Evolutionary conservation across 1,140 invertebrate genomes (phyloP), one percentile per base, ranked within the genome.

Genomic region (Hestina assimilis): DNA sequence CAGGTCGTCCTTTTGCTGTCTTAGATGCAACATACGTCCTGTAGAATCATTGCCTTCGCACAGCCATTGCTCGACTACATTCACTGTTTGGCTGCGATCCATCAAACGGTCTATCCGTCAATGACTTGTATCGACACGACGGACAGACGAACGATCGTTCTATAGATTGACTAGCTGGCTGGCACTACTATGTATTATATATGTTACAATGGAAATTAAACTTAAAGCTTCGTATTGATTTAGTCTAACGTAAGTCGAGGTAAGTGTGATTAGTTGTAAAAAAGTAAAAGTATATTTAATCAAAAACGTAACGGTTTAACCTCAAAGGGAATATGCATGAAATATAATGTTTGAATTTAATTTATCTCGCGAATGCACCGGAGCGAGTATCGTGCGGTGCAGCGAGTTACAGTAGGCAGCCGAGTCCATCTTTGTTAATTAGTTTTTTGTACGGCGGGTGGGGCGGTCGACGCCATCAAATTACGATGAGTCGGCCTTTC

Each of bases 401-500:
- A 47, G 45, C 52, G 51, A 14, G 45, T 14, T n/a, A 29, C 31
- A 35, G 31, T 28, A 33, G 45, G 45, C 29, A 33, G 5, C 12
- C 45, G 31, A 63, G 58, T 76, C 66, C 79, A 72, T 79, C 76
- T 78, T 69, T 75, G 82, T 87, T 87, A 87, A 87, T 87, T 87
- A 87, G 84, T 87, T 87, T 85, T 87, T 85, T 87, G 77, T 85
- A 59, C 48, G 43, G 59, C 63, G 75, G 80, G 76, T 68, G 72
- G 74, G 73, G 43, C 78, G 69, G 60, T 73, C 70, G 81, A 83
- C 81, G 83, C 81, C 83, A 83, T 85, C 83, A 87, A 87, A 85
- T 87, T 87, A 87, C 80, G 82, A 87, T 85, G 84, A 87, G 82
- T 87, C 75, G 80, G 79, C 73, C 74, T 77, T 83, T 83, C 78